Conservation (phyloP, 2,113 vertebrate genomes). For the Pangasianodon hypophthalmus region DNA sequence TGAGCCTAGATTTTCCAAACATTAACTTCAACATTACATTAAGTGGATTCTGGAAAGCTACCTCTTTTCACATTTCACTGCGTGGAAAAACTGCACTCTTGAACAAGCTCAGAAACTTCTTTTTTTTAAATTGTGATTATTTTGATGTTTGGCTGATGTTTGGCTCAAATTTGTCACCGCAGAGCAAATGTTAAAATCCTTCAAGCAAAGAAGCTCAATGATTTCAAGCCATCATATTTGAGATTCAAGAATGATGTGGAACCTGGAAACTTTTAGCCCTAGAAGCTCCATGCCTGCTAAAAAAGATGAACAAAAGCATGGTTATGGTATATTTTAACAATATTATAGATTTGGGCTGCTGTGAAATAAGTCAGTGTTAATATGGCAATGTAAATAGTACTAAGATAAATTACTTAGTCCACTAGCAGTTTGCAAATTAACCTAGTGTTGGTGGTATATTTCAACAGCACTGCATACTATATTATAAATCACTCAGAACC, state of each 20-base stretch:
- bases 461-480: not conserved
- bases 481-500: not conserved
- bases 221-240: not conserved
- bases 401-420: not conserved
- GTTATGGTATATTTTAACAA: not conserved
- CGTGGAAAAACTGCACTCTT: not conserved
- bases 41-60: constrained; percentile 5
- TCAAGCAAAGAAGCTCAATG: not conserved
- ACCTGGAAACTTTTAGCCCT: not conserved
- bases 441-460: not conserved
- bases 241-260: not conserved
- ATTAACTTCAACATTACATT: constrained; percentile 35
- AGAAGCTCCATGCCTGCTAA: not conserved
- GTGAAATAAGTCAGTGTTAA: not conserved
- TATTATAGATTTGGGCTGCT: not conserved
- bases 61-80: not conserved
- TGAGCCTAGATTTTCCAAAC: constrained; percentile 51
- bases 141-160: not conserved
- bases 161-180: not conserved
- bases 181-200: not conserved
- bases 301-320: not conserved
- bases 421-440: not conserved
- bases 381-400: not conserved
- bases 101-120: not conserved
- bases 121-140: not conserved